Evolutionary conservation across 2,888 invertebrate genomes (phyloP), one percentile per base, ranked within the genome.

Genomic region (Helleia helle): DNA sequence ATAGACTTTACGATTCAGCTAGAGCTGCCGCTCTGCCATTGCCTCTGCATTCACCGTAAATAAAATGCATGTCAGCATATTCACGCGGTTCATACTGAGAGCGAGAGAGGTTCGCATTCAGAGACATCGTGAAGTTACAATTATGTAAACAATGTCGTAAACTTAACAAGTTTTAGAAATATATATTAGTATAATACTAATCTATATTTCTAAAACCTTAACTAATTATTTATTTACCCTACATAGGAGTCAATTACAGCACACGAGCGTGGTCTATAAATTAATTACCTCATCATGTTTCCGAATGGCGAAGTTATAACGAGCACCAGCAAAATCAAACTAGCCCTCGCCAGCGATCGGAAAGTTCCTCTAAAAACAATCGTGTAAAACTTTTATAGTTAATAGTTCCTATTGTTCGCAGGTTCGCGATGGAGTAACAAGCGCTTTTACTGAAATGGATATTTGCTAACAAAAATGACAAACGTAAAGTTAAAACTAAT

Each of bases 401-500:
- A 60, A 58, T 50, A 54, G 42, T 50, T 47, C 42, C 38, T 34
- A 49, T 67, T 71, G 67, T 70, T 57, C 58, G 24, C 71, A 71
- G 71, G 49, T 49, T 46, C 34, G 49, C 42, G 37, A 30, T 40
- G 36, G 37, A 22, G 41, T 24, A 27, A 53, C 50, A 47, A 39
- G 44, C 45, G 44, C 43, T 51, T 44, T 51, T 34, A 44, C 51
- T 47, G 48, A 38, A 50, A 22, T 22, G 22, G 22, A 22, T 22
- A 22, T 22, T 22, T 22, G 22, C 22, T 22, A 22, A 18, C 39
- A 55, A 62, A n/a, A 59, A 84, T 84, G 84, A 83, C 84, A 38
- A 83, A 81, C 65, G 80, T 84, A 6, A 83, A 81, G 58, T 71
- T 84, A 67, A 84, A 84, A 67, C 65, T 81, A 12, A 76, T 83